Base-by-base conservation (phyloP, 2,888 invertebrate genomes). In the Alloplasta piceator region DNA sequence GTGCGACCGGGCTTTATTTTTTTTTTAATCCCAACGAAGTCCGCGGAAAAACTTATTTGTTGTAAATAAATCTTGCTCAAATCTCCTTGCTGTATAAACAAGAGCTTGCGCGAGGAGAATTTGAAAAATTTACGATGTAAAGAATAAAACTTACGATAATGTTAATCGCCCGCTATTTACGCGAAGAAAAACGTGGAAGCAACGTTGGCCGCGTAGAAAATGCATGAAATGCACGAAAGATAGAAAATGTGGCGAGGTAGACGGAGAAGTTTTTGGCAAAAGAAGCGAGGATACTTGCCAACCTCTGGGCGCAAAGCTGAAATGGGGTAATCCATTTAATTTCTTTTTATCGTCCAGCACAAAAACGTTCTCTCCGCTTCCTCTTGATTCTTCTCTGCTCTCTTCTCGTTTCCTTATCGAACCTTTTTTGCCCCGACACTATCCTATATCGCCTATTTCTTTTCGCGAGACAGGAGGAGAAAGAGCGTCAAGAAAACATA, bases 301-400 rank as follows among this genome's bases (percentile, higher is more conserved):
- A 60, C 46, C 26, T 48, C n/a, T 61, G 56, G n/a, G 39, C 9
- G 60, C 39, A 39, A 7, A 50, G 55, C 41, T 36, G 39, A 48
- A 52, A 41, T 52, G 75, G 26, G 61, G 66, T 72, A 72, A 76
- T 76, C 72, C 80, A 76, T 80, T 80, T 76, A 80, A 76, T 80
- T 80, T 76, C 63, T 80, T 76, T 76, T 76, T 76, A 72, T 76
- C 70, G 74, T 74, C 41, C 48, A 52, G 46, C 41, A 9, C 52
- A 26, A 26, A 52, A 52, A 52, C 56, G 14, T 60, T 41, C n/a
- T 7, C 14, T 5, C 52, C 14, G 6, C 14, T 52, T 52, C 14
- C 52, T 52, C 50, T 39, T 12, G 26, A 38, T 38, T 12, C 36
- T 55, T 68, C 52, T 56, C 38, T 36, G 38, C 36, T 58, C 58